Percentiles rank a stretch among this genome's conserved stretches.
These are phyloP conservation scores for Erebia ligea DNA, from an alignment of 2,888 invertebrate genomes.

Conservation along the genomic window DNA sequence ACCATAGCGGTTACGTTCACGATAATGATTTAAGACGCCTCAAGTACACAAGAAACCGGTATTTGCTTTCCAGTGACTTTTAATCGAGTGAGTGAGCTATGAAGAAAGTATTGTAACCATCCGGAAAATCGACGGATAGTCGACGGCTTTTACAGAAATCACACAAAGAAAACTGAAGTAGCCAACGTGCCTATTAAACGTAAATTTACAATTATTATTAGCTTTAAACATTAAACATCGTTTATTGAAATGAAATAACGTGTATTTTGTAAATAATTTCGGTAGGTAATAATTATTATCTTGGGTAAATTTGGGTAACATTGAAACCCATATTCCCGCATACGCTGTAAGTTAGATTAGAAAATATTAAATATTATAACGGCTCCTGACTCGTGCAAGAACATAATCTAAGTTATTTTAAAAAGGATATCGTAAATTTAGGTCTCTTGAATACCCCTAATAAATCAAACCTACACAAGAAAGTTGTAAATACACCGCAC, in stretches of 20 bases:
- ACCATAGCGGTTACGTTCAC: conserved; percentile 32
- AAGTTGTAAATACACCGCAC: conserved; percentile 10
- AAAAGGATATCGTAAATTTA: background rate
- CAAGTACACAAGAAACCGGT: conserved; percentile 54
- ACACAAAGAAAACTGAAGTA: background rate
- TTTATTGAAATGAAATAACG: no score
- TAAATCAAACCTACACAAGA: background rate
- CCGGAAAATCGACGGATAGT: background rate
- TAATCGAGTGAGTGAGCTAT: background rate
- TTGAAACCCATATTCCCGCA: no score
- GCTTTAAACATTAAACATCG: no score
- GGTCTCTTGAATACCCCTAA: background rate
- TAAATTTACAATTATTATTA: no score
- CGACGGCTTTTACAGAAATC: background rate
- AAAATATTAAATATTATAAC: no score
- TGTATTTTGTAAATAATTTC: no score
- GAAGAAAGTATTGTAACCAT: conserved; percentile 12
- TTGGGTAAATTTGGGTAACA: no score
- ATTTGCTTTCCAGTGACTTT: conserved; percentile 25
- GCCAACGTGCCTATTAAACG: no score
- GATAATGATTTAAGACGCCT: conserved; percentile 63
- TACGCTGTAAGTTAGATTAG: no score
- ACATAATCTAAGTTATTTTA: no score
- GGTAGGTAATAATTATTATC: no score
- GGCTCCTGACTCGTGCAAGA: no score